Conservation (phyloP, 1,140 invertebrate genomes). For the Steinernema khuongi region DNA sequence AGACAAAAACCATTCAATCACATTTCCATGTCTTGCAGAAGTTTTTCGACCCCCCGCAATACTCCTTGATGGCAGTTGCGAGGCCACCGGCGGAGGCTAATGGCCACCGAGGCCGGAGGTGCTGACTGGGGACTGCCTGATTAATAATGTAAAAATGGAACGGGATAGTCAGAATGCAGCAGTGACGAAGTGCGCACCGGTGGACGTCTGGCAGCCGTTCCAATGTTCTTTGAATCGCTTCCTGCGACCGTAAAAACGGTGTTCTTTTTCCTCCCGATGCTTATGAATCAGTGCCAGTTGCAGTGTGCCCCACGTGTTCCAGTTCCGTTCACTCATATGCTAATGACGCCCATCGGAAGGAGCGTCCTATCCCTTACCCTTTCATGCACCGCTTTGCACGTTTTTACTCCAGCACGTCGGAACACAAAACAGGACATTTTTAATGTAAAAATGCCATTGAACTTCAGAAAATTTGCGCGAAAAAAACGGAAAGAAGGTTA, state of each 20-base stretch:
- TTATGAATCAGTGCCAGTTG: neutral
- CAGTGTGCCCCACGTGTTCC: neutral
- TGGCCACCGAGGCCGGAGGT: neutral
- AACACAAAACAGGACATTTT: no score
- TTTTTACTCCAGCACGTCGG: no score
- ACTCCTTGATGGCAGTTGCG: neutral
- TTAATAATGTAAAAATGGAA: neutral
- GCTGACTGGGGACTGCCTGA: neutral
- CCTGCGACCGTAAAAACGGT: neutral
- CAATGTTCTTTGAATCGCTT: neutral
- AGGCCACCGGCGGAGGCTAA: neutral
- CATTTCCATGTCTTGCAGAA: conserved; percentile 8
- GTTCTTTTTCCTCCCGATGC: neutral
- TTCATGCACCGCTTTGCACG: no score
- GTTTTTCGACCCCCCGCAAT: neutral
- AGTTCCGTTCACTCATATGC: neutral
- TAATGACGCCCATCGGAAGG: neutral
- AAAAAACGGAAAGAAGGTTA: neutral
- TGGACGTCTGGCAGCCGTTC: neutral
- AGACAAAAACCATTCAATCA: conserved; percentile 14
- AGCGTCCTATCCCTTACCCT: no score
- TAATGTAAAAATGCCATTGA: no score
- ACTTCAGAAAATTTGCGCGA: no score
- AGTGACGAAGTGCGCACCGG: neutral
- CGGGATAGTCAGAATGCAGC: neutral